Evolutionary conservation across 2,113 vertebrate genomes (phyloP), one percentile per base, ranked within the genome.

Genomic region (Pangasianodon gigas): DNA sequence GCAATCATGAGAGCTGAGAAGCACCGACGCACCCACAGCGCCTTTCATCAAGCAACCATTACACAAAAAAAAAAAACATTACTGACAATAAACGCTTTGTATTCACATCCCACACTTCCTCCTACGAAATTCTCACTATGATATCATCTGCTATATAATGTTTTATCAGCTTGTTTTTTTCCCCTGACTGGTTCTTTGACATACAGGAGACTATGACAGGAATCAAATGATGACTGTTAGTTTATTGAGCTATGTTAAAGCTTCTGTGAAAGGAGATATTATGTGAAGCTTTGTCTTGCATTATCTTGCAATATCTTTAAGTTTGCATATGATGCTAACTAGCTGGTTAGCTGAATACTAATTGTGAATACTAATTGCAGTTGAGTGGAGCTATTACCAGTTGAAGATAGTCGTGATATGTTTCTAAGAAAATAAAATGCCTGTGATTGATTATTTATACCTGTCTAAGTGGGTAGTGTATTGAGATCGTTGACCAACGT

Each of bases 81-180:
- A 92, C 92, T 90, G 81, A 77, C 62, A 29, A 51, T 69, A 62
- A 85, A 85, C 84, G 88, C 81, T 65, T 89, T 88, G 91, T 69
- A 92, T 91, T 91, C 51, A 77, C 90, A 52, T 26, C 84, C 91
- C 87, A n/a, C 91, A 84, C 67, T 81, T 71, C 86, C 91, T 91
- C 92, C 93, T 88, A 91, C 75, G 82, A 94, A 94, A 94, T 93
- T 21, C 83, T 62, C 83, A 92, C 84, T 89, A 94, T 93, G 90
- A 92, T 92, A 95, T 95, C 92, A 93, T 87, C 92, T 85, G 82
- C 92, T 86, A 80, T 93, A 91, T 95, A 81, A 81, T 94, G 94
- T 94, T 94, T 94, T 95, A 94, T 92, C 92, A 94, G 94, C 51
- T 89, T 81, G 2, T 79, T 44, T 7, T 41, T 46, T 26, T 1